These are phyloP conservation scores for Clitarchus hookeri DNA, from an alignment of 2,888 invertebrate genomes.

Conservation along the genomic window DNA sequence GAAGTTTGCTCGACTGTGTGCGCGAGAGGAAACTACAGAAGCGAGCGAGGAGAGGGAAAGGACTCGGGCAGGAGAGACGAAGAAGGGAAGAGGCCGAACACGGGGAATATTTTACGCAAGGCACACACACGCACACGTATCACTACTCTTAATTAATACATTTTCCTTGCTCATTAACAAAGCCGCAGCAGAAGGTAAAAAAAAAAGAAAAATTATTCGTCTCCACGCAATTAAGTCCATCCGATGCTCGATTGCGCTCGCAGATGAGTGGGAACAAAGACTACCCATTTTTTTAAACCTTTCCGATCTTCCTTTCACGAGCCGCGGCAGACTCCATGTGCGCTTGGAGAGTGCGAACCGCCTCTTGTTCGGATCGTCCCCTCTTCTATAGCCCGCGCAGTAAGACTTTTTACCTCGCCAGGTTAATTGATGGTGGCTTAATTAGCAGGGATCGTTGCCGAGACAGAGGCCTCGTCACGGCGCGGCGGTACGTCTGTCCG, in stretches of 20 bases:
- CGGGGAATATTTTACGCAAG: not conserved
- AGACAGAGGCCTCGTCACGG: not conserved
- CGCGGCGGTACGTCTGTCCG: not conserved
- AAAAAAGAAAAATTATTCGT: not conserved
- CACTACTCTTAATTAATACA: not conserved
- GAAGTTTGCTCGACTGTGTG: not conserved
- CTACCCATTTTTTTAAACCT: not conserved
- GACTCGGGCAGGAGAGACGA: not conserved
- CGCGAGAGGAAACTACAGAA: not conserved
- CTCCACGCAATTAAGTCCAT: not conserved
- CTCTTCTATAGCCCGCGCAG: too few relatives aligned
- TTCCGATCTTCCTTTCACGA: too few relatives aligned
- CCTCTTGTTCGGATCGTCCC: too few relatives aligned
- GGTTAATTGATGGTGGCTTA: not conserved
- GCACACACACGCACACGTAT: not conserved
- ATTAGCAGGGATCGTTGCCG: not conserved
- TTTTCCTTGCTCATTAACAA: slow-evolving; percentile 1
- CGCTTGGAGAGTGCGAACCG: too few relatives aligned
- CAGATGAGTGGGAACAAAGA: not conserved
- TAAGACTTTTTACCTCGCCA: not conserved
- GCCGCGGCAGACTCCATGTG: too few relatives aligned
- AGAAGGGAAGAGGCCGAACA: not conserved
- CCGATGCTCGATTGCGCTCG: not conserved
- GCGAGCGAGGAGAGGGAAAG: not conserved
- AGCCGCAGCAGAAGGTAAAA: not conserved